Conservation (phyloP, 2,888 invertebrate genomes). For the Sturmia bella region DNA sequence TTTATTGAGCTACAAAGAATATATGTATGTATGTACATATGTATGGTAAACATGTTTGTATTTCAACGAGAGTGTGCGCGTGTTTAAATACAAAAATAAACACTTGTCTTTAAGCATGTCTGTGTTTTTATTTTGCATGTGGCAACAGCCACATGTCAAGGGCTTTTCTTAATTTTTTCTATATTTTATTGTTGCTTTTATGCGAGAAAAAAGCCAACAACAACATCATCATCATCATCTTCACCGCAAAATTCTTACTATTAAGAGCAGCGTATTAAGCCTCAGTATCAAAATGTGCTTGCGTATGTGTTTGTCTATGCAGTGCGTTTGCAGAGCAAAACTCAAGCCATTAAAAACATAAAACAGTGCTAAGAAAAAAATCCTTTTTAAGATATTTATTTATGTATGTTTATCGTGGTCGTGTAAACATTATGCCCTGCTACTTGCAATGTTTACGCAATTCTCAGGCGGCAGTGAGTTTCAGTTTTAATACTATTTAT, state of each 20-base stretch:
- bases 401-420: slow-evolving; percentile 2
- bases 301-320: not conserved
- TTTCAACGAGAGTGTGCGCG: not conserved
- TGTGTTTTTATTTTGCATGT: slow-evolving; percentile 64
- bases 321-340: not conserved
- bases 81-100: slow-evolving; percentile 62
- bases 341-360: slow-evolving; percentile 29
- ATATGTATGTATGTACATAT: slow-evolving; percentile 1
- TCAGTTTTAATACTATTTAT: slow-evolving; percentile 16
- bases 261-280: slow-evolving; percentile 45
- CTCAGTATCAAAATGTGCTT: slow-evolving; percentile 2
- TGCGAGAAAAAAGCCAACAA: slow-evolving; percentile 46
- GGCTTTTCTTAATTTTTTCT: slow-evolving; percentile 43
- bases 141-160: slow-evolving; percentile 70
- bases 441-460: slow-evolving; percentile 49
- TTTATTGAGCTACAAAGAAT: slow-evolving; percentile 28
- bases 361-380: slow-evolving; percentile 8
- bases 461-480: slow-evolving; percentile 57
- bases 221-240: slow-evolving; percentile 68
- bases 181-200: slow-evolving; percentile 21
- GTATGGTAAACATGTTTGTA: not conserved
- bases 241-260: slow-evolving; percentile 62
- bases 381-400: slow-evolving; percentile 33
- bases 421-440: slow-evolving; percentile 7
- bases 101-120: slow-evolving; percentile 64